These are phyloP conservation scores for Tychaedon coryphoeus DNA, from an alignment of 2,113 vertebrate genomes.

Conservation along the genomic window DNA sequence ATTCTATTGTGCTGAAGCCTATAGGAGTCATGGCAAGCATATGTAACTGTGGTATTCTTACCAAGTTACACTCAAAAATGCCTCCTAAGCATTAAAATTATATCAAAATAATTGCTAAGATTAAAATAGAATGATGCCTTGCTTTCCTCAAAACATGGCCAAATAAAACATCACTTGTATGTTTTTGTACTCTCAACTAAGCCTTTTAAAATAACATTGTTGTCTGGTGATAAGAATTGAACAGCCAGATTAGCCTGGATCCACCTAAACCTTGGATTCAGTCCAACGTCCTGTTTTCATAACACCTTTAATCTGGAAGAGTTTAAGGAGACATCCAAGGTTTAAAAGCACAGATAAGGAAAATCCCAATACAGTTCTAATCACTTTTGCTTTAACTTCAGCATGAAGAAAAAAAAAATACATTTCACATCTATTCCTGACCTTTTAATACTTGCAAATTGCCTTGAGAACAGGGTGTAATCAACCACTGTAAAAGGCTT, in stretches of 20 bases:
- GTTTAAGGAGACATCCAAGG: conserved; percentile 9
- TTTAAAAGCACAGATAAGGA: conserved; percentile 26
- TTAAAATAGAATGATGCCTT: not conserved
- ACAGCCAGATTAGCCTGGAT: conserved; percentile 50
- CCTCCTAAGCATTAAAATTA: not conserved
- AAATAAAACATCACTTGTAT: not conserved
- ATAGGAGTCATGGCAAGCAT: not conserved
- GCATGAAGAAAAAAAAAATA: not conserved
- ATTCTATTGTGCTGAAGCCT: not conserved
- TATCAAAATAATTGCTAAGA: not conserved
- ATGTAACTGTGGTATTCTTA: not conserved
- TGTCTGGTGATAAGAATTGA: conserved; percentile 13
- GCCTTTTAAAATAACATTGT: conserved; percentile 48
- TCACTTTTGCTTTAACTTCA: conserved; percentile 16
- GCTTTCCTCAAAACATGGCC: not conserved
- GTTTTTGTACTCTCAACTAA: not conserved
- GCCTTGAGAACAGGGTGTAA: not conserved
- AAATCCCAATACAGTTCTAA: not conserved
- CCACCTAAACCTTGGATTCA: conserved; percentile 47
- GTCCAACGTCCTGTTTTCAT: conserved; percentile 54
- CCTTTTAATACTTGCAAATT: not conserved
- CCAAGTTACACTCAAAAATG: not conserved
- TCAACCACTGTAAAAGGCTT: not conserved
- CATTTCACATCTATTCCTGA: not conserved
- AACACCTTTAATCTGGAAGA: conserved; percentile 39